Percentiles rank a stretch among this genome's conserved stretches.
These are phyloP conservation scores for Psix sp. DNA, from an alignment of 1,140 invertebrate genomes.

Conservation along the genomic window DNA sequence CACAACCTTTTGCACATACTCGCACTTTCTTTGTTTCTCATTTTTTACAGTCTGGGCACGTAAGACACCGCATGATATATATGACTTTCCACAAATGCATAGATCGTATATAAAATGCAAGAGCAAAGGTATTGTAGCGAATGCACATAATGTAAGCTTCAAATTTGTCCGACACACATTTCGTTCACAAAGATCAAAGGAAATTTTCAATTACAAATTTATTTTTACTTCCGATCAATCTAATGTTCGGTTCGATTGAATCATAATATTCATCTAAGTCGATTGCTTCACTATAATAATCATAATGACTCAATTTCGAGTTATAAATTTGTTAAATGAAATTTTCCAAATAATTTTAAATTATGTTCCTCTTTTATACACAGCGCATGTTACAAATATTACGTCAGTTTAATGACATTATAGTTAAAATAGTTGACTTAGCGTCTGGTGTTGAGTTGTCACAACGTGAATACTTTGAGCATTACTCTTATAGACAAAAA, in stretches of 20 bases:
- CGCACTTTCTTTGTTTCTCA: constrained; percentile 43
- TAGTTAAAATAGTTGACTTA: constrained; percentile 14
- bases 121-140: constrained; percentile 39
- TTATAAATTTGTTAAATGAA: too few species aligned
- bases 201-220: constrained; percentile 21
- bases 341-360: constrained; percentile 21
- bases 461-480: constrained; percentile 17
- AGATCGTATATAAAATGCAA: constrained; percentile 47
- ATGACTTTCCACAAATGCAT: constrained; percentile 46
- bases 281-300: too few species aligned
- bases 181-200: constrained; percentile 23
- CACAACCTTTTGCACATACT: constrained; percentile 57
- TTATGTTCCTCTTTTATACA: constrained; percentile 30
- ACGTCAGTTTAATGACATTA: constrained; percentile 13
- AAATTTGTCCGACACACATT: constrained; percentile 45
- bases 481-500: background rate
- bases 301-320: too few species aligned
- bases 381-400: constrained; percentile 49
- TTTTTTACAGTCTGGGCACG: constrained; percentile 47
- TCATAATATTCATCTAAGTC: constrained; percentile 1
- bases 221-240: background rate
- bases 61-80: constrained; percentile 48
- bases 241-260: background rate
- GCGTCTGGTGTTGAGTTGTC: constrained; percentile 15
- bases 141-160: constrained; percentile 36